These are phyloP conservation scores for Pachycephala philippinensis DNA, from an alignment of 2,113 vertebrate genomes.

Conservation along the genomic window DNA sequence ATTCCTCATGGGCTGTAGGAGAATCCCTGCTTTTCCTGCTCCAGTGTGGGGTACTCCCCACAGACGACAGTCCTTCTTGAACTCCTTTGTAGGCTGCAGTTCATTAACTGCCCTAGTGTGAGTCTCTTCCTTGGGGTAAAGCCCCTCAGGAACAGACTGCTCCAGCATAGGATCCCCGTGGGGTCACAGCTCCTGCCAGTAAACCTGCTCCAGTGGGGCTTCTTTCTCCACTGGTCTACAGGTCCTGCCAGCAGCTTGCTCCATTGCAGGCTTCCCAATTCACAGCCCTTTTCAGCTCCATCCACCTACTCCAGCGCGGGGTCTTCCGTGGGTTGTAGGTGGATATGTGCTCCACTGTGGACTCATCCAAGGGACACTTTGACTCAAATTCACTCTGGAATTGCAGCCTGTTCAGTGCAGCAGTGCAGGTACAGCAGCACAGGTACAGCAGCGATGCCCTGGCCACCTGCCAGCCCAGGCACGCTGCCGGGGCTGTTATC, in stretches of 20 bases:
- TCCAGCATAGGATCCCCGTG: neutral
- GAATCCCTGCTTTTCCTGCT: neutral
- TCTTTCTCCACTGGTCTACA: neutral
- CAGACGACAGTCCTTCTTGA: neutral
- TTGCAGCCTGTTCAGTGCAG: neutral
- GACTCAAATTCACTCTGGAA: neutral
- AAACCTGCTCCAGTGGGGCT: neutral
- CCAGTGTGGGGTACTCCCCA: neutral
- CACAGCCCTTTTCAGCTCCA: neutral
- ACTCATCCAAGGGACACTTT: neutral
- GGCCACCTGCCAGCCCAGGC: neutral
- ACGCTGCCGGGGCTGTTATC: accelerated
- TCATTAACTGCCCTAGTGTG: neutral
- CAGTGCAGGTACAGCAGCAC: neutral
- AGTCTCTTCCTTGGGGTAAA: neutral
- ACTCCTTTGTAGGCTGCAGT: neutral
- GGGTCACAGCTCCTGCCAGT: neutral
- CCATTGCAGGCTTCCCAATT: neutral
- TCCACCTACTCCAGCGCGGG: accelerated
- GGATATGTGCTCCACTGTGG: no score
- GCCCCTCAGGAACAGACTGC: neutral
- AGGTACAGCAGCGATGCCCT: accelerated
- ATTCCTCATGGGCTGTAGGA: neutral
- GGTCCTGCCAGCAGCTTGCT: neutral
- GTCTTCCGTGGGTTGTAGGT: accelerated